Evolutionary conservation across 2,113 vertebrate species (phyloP), one percentile per base, ranked within the genome.

Genomic region (Micromys minutus): DNA sequence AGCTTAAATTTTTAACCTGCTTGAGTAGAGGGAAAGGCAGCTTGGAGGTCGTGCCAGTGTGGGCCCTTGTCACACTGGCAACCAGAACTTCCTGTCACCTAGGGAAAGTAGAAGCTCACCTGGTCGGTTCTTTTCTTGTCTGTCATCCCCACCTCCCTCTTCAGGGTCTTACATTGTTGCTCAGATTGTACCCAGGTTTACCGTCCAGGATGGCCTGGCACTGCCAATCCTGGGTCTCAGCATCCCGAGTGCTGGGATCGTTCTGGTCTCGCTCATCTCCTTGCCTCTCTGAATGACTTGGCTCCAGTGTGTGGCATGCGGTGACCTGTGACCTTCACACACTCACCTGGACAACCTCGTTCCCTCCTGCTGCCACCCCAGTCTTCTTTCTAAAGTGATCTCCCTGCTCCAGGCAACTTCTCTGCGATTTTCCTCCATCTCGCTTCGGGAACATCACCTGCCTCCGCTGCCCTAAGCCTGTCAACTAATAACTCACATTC

Each of bases 1-100:
- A 96, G 71, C 90, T 96, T 96, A 88, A 90, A 16, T 96, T 93
- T 89, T 63, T 84, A 91, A 87, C 79, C 50, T 7, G 47, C 24
- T 29, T 81, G 3, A 50, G 26, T 0, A 0, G 34, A 9, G 10
- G 13, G 26, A 69, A 15, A 63, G 16, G n/a, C 71, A 59, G 9
- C 26, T 12, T 21, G 67, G 50, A 26, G 65, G 7, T 39, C 9
- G 11, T 9, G 67, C 36, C 34, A 31, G 47, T 55, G 39, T 81
- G 24, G 24, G 15, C n/a, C n/a, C 22, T 6, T 21, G 87, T 24
- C 8, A 11, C 39, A 9, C 39, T 65, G 59, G 29, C 81, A 47
- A 16, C 42, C 42, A 65, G 59, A n/a, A 7, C 42, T 86, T 69
- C 21, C 31, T 17, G 47, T 71, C 2, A 19, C 3, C 11, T 31